Base-by-base conservation (phyloP, 2,797 vertebrate genomes). In the Trematomus bernacchii region DNA sequence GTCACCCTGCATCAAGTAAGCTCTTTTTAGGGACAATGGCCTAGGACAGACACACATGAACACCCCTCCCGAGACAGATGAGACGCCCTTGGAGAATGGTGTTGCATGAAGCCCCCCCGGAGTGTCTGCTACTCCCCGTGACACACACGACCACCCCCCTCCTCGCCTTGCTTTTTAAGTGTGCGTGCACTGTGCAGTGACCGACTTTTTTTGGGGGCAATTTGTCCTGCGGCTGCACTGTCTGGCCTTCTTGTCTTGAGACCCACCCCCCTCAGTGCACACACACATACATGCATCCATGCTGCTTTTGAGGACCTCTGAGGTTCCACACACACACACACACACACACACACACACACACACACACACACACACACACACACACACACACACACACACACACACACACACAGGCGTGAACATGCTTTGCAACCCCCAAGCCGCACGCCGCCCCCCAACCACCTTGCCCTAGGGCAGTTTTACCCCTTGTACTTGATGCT, bases 121-220 rank as follows among this genome's bases (percentile, higher is more conserved):
- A 74, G 77, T 71, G 76, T 61, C 73, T 70, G 72, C 80, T 81
- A 73, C 80, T 84, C 77, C 78, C 71, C 1, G 16, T 74, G 80
- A 83, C 83, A 85, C 84, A 82, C 78, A 66, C 55, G 11, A 53
- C 47, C 51, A 42, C 54, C 70, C 62, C 53, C 64, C 18, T 58
- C 68, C 37, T 52, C 19, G 58, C 71, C 30, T 65, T 53, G 65
- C 70, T 73, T 85, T 11, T 74, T 80, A 77, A 87, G 89, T 80
- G 84, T 83, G 88, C 27, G 63, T 77, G 71, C 57, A 0, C 67
- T 88, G 87, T 86, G 90, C 91, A 86, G 77, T 95, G 93, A 94
- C 94, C 91, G 93, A 94, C 91, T 94, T 94, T 90, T 94, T 90
- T 68, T 16, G 55, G 70, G 82, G 70, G 59, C 74, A 87, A 78